Conservation (phyloP, 2,888 invertebrate genomes). For the Muschampia plurimacula region DNA sequence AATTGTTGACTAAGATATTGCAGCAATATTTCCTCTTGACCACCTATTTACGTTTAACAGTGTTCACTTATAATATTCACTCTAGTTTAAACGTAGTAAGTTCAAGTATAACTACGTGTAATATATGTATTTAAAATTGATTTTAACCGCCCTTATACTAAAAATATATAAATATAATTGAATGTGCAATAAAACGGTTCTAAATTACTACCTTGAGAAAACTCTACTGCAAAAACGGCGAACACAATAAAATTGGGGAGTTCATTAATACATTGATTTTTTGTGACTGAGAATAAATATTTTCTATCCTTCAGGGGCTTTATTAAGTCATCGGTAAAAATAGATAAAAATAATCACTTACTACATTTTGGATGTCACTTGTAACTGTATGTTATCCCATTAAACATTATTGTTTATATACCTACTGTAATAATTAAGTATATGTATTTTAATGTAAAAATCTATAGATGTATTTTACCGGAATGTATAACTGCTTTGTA, state of each 20-base stretch:
- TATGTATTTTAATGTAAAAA: neutral
- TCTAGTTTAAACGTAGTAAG: no score
- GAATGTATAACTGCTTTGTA: slow-evolving; percentile 79
- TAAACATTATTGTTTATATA: slow-evolving; percentile 45
- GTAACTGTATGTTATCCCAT: slow-evolving; percentile 23
- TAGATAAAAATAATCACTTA: neutral
- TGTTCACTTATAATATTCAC: no score
- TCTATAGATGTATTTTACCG: slow-evolving; percentile 25
- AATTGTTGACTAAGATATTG: no score
- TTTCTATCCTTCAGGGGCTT: neutral
- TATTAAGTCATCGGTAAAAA: neutral
- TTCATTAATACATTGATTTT: neutral
- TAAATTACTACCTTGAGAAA: neutral
- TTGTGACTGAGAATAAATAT: neutral
- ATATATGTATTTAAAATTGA: no score
- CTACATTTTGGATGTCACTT: slow-evolving; percentile 36
- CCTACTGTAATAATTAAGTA: slow-evolving; percentile 20
- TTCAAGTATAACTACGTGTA: no score
- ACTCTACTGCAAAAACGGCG: neutral
- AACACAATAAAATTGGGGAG: no score
- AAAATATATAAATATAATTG: neutral
- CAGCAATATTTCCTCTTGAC: no score
- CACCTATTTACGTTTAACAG: no score
- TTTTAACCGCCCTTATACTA: no score
- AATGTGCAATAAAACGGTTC: neutral